Evolutionary conservation across 2,113 vertebrate genomes (phyloP), one percentile per base, ranked within the genome.

Genomic region (Myxocyprinus asiaticus): DNA sequence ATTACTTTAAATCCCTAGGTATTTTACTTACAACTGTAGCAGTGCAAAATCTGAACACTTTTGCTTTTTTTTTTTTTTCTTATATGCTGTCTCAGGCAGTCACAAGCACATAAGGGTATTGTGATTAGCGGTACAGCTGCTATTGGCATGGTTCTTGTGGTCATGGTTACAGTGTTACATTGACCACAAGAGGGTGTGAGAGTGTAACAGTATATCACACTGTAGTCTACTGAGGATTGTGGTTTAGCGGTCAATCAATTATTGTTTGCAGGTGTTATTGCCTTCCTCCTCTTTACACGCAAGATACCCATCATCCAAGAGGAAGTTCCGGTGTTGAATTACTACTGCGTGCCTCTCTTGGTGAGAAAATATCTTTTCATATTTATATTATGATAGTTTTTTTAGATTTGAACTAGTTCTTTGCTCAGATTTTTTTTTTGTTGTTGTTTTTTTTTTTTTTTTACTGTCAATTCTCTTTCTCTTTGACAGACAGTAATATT

Each of bases 341-440:
- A 94, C 89, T 95, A 94, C 90, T 97, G 95, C 95, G 88, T 96
- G n/a, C 95, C 96, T 3, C 82, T 96, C 56, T 62, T 96, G 95
- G 96, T 98, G 90, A 94, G 94, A 62, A n/a, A 70, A 63, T 75
- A 61, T 56, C 67, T 47, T 59, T 33, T 44, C 66, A 53, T 58
- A 58, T 58, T 58, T 15, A 58, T 58, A 12, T 58, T 58, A n/a
- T 6, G 15, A 15, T 58, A 2, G 9, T 0, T 14, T 12, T 53
- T n/a, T n/a, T 9, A 56, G 2, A 69, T 12, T 53, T 45, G 44
- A 33, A 33, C 22, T 71, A 45, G 0, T 42, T 6, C 72, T 42
- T 62, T 9, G 43, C 62, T 70, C 4, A 82, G 56, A 73, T 4
- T 5, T 0, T 59, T 10, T 70, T 70, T 72, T 33, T 70, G n/a